Conservation (phyloP, 2,888 invertebrate genomes). For the Coenonympha glycerion region DNA sequence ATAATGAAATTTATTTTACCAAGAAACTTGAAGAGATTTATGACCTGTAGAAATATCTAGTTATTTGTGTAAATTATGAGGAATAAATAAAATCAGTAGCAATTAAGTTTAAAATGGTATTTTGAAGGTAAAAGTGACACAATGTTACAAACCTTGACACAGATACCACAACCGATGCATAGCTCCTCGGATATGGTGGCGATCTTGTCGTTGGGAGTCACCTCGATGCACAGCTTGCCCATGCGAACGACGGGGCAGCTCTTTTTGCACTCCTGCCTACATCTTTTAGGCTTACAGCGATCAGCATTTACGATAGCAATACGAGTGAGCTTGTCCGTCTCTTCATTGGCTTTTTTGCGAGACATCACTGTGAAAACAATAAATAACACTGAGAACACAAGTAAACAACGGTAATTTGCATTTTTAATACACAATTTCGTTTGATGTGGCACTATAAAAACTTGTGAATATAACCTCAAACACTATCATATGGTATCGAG, state of each 20-base stretch:
- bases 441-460: constrained; percentile 55
- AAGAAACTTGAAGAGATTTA: no score
- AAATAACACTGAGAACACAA: constrained; percentile 27
- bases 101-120: no score
- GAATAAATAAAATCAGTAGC: no score
- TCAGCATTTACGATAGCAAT: constrained; percentile 98
- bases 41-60: no score
- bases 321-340: constrained; percentile 94
- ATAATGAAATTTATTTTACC: no score
- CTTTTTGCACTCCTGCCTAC: constrained; percentile 98
- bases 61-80: no score
- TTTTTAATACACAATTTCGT: constrained; percentile 36
- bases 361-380: constrained; percentile 58
- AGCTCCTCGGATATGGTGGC: constrained; percentile 98
- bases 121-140: background rate
- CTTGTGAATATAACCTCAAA: constrained; percentile 57
- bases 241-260: constrained; percentile 99
- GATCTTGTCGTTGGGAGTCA: constrained; percentile 95
- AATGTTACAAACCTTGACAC: constrained; percentile 87
- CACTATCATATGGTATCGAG: constrained; percentile 32
- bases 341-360: constrained; percentile 82
- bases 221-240: constrained; percentile 99
- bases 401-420: constrained; percentile 25
- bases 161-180: constrained; percentile 99
- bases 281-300: constrained; percentile 99